These are phyloP conservation scores for Saccopteryx leptura DNA, from an alignment of 2,113 vertebrate species.

Conservation along the genomic window DNA sequence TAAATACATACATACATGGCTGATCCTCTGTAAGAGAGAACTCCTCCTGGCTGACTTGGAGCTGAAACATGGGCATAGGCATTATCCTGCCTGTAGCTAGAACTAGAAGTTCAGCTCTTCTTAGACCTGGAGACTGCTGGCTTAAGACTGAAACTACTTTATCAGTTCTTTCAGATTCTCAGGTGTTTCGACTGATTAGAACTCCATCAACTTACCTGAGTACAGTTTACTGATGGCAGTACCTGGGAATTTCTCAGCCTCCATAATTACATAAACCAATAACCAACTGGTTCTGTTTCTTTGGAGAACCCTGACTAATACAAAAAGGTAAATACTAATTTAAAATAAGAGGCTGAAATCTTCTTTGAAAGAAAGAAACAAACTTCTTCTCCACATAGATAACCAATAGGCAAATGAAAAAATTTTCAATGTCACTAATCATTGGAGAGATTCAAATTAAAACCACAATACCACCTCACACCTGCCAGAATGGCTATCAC, in stretches of 20 bases:
- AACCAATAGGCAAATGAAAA: too few species aligned
- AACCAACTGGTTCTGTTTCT: background rate
- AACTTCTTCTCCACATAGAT: background rate
- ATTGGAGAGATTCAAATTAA: too few species aligned
- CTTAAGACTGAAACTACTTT: background rate
- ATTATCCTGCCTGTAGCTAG: background rate
- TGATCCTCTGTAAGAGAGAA: background rate
- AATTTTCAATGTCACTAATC: too few species aligned
- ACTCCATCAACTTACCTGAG: background rate
- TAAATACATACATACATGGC: too few species aligned
- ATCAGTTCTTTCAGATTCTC: background rate
- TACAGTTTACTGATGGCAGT: background rate
- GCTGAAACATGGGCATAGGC: background rate
- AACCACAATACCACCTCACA: too few species aligned
- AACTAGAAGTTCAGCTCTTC: background rate
- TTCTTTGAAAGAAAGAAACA: constrained; percentile 7
- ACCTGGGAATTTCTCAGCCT: background rate
- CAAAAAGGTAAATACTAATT: background rate
- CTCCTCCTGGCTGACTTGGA: background rate
- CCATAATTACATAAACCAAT: background rate
- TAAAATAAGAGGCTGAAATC: background rate
- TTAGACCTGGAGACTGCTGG: background rate
- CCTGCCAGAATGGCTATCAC: too few species aligned
- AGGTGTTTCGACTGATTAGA: background rate
- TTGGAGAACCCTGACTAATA: background rate